phyloP scores from a whole-genome alignment of 2,113 vertebrate genomes.

The Genyomyrus donnyi region DNA sequence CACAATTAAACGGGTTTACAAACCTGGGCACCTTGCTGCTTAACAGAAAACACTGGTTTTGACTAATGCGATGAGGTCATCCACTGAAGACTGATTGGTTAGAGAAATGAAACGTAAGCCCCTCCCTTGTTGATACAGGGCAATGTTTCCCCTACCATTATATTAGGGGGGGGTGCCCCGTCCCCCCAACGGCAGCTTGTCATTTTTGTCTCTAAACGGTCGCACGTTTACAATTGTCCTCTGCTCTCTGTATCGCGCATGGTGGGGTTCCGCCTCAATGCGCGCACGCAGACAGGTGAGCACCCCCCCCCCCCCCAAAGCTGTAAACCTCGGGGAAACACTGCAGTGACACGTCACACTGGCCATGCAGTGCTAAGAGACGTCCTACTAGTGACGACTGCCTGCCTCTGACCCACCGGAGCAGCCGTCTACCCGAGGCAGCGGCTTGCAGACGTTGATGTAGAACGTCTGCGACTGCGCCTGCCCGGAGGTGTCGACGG shows the following conservation, averaged over 20 bases:
- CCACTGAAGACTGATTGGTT: background rate
- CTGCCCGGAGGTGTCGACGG: conserved; percentile 65
- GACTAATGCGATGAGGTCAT: background rate
- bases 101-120: background rate
- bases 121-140: background rate
- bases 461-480: conserved; percentile 68
- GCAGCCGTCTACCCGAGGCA: conserved; percentile 64
- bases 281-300: too few species aligned
- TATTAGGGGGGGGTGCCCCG: too few species aligned
- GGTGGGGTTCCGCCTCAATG: too few species aligned
- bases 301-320: too few species aligned
- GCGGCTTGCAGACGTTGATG: conserved; percentile 81
- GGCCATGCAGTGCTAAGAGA: background rate
- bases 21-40: background rate
- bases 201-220: too few species aligned
- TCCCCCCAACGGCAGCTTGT: too few species aligned
- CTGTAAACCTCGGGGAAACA: too few species aligned
- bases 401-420: conserved; percentile 53
- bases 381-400: background rate
- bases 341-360: background rate
- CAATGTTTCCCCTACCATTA: too few species aligned
- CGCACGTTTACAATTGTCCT: too few species aligned
- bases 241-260: too few species aligned
- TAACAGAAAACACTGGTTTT: background rate
- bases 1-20: background rate